Evolutionary conservation across 2,113 vertebrate species (phyloP).

Genomic region (Passerina amoena): DNA sequence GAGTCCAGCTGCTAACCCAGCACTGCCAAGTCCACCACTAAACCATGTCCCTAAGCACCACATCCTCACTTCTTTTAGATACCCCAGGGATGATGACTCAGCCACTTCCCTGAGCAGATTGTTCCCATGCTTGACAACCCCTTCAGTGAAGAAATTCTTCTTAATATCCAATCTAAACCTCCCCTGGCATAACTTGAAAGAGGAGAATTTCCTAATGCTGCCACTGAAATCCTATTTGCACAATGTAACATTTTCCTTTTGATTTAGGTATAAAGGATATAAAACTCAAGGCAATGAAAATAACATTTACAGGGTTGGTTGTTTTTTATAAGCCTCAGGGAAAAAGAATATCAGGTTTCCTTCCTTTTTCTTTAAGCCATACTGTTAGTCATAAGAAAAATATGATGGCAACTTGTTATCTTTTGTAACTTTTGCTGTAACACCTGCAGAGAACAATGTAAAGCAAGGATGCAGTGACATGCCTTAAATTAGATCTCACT

Average conservation of each 20-base stretch:
- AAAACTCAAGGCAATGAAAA: background rate
- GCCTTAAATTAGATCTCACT: slow-evolving; percentile 43
- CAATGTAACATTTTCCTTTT: background rate
- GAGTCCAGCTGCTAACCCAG: background rate
- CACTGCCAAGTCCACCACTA: background rate
- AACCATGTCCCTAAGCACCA: background rate
- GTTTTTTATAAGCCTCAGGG: background rate
- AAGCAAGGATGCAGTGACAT: slow-evolving; percentile 1
- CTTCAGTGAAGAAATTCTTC: background rate
- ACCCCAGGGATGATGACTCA: background rate
- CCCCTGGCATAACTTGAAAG: background rate
- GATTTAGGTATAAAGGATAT: background rate
- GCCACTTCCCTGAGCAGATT: too few species aligned
- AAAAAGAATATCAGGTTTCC: background rate
- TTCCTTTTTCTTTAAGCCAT: slow-evolving; percentile 16
- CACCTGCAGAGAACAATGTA: slow-evolving; percentile 1
- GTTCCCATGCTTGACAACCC: background rate
- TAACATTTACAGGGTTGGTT: background rate
- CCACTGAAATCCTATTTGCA: background rate
- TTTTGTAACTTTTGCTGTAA: background rate
- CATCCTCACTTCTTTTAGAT: background rate
- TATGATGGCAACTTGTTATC: background rate
- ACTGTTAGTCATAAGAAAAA: slow-evolving; percentile 2
- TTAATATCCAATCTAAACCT: background rate
- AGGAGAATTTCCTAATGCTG: background rate